Base-by-base conservation (phyloP, 2,797 vertebrate genomes). In the Cossypha niveicapilla region DNA sequence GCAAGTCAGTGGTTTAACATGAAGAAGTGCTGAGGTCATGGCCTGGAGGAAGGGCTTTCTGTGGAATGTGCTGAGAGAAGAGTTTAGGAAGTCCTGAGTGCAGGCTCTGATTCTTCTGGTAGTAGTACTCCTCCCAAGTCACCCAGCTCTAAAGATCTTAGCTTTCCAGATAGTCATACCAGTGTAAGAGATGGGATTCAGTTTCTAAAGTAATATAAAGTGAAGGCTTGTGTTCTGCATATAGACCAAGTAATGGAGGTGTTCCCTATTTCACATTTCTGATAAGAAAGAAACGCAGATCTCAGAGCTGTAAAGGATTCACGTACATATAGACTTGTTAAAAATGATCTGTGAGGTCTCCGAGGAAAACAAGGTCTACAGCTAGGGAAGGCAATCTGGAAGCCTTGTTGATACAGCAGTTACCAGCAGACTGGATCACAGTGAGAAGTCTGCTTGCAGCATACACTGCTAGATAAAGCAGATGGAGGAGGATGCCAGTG, bases 311-410 rank as follows among this genome's bases (percentile, higher is more conserved):
- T 63, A 21, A 50, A 75, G 32, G 22, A 42, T 57, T 70, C 13
- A 27, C 0, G 0, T 30, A 42, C 3, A 3, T 22, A 19, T 2
- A 10, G 7, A 41, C 16, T 4, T 42, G 21, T 35, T 53, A 68
- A 48, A 78, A 58, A 12, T 11, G 0, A 34, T 19, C 35, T 37
- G 35, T 5, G 12, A 6, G 3, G 12, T 57, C 12, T 27, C 19
- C 37, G 23, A 5, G 13, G 27, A 86, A 73, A 83, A 9, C 5
- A 24, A 16, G 12, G 9, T 30, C 32, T 41, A 3, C 18, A 74
- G 62, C 24, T 15, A 6, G 18, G 21, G 6, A 6, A 45, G 32
- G 54, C 6, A 7, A 45, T 54, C 35, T 11, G 17, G 45, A 77
- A 54, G 32, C 41, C 15, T 56, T 35, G 13, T 18, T 63, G 53